A percentile compares a stretch with the other conserved stretches of the same genome.
phyloP scores from a whole-genome alignment of 1,140 invertebrate species.

The Diachasma alloeum region DNA sequence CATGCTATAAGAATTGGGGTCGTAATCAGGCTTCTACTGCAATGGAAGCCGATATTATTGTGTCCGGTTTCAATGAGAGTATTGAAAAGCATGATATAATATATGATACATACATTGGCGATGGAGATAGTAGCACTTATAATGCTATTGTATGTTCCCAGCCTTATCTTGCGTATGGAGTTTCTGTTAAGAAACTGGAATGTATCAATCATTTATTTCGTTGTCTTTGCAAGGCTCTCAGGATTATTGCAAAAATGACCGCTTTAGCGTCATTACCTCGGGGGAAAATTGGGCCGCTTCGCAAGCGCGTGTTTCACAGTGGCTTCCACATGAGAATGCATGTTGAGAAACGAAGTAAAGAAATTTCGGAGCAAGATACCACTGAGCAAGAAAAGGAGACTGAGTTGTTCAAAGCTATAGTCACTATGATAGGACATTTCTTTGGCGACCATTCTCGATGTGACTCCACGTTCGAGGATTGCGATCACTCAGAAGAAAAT shows the following conservation, averaged over 20 bases:
- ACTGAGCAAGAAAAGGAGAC: background rate
- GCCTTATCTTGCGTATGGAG: background rate
- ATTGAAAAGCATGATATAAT: conserved; percentile 37
- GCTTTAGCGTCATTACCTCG: background rate
- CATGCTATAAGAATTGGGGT: too few relatives aligned
- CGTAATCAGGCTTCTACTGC: too few relatives aligned
- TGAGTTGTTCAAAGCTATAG: background rate
- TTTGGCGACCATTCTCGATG: background rate
- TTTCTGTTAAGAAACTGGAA: conserved; percentile 45
- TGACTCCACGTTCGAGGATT: background rate
- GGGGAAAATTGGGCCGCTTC: background rate
- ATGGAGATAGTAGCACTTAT: conserved; percentile 19
- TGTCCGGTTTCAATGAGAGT: conserved; percentile 42
- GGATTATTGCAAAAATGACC: background rate
- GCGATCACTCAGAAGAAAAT: background rate
- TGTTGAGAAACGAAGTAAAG: background rate
- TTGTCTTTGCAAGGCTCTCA: conserved; percentile 29
- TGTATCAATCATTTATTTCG: conserved; percentile 41
- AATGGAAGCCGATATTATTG: conserved; percentile 48
- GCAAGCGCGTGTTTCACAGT: background rate
- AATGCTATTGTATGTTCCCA: too few relatives aligned
- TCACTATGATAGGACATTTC: background rate
- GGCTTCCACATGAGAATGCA: background rate
- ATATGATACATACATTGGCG: conserved; percentile 37
- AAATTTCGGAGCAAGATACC: background rate